Percentiles rank a stretch among this genome's conserved stretches.
These are phyloP conservation scores for Oryzaephilus surinamensis DNA, from an alignment of 1,140 invertebrate genomes.

Conservation along the genomic window DNA sequence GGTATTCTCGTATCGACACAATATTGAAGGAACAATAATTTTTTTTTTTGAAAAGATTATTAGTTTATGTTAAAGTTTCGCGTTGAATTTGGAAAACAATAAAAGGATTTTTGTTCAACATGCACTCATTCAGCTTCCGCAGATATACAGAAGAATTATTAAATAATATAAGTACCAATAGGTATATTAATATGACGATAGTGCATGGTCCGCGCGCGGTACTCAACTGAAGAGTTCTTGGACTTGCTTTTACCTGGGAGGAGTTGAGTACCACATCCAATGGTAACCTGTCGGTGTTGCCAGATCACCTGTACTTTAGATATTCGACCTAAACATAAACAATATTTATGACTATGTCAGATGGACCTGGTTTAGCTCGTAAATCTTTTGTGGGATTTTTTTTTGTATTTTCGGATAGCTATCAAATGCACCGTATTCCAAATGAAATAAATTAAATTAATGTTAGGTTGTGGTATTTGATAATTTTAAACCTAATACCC, in stretches of 20 bases:
- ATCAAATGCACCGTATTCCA: conserved; percentile 9
- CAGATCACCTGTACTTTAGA: conserved; percentile 22
- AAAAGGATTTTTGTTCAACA: too few species aligned
- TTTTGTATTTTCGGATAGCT: conserved; percentile 14
- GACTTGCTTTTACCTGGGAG: conserved; percentile 22
- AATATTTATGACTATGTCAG: conserved; percentile 35
- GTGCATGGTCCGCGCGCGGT: conserved; percentile 16
- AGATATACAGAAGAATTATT: too few species aligned
- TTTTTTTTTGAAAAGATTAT: too few species aligned
- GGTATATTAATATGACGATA: too few species aligned
- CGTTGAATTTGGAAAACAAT: too few species aligned
- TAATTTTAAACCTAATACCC: too few species aligned
- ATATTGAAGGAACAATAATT: too few species aligned
- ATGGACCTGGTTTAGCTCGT: conserved; percentile 28
- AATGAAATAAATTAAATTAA: conserved; percentile 8
- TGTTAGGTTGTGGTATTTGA: conserved; percentile 2
- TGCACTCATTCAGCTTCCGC: too few species aligned
- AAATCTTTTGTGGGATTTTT: conserved; percentile 30
- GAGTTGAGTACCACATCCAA: conserved; percentile 26
- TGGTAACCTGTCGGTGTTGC: conserved; percentile 28
- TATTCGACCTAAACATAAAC: conserved; percentile 31
- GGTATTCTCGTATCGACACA: too few species aligned
- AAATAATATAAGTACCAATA: too few species aligned
- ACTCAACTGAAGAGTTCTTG: conserved; percentile 24
- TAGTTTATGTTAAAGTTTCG: too few species aligned